phyloP scores from a whole-genome alignment of 2,113 vertebrate genomes.

The Elephas maximus region DNA sequence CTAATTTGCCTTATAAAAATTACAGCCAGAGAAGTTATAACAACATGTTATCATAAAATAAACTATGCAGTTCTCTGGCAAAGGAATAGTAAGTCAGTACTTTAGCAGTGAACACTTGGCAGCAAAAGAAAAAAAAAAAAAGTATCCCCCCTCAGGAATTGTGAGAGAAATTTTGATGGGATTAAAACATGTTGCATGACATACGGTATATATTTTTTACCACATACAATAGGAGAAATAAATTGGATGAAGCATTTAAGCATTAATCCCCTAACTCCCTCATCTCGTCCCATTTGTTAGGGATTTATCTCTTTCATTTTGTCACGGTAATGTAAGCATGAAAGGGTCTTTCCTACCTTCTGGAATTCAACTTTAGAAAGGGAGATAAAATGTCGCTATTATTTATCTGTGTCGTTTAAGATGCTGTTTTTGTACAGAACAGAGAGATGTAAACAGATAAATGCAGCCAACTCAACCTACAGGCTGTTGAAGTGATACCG shows the following conservation, averaged over 20 bases:
- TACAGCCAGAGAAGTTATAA: conserved; percentile 56
- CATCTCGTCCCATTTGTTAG: not conserved
- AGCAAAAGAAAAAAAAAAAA: conserved; percentile 12
- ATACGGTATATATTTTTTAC: conserved; percentile 80
- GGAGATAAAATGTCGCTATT: conserved; percentile 78
- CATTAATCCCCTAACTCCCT: conserved; percentile 77
- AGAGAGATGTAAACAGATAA: conserved; percentile 71
- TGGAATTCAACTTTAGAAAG: conserved; percentile 76
- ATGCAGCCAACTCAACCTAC: conserved; percentile 25
- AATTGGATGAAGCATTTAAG: conserved; percentile 68
- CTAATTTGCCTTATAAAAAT: conserved; percentile 80
- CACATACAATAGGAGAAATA: conserved; percentile 77
- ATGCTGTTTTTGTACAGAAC: conserved; percentile 66
- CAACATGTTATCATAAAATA: conserved; percentile 74
- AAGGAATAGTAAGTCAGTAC: conserved; percentile 62
- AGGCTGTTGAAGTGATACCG: conserved; percentile 19
- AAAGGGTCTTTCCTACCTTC: conserved; percentile 78
- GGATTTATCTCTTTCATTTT: conserved; percentile 74
- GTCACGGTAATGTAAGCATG: conserved; percentile 77
- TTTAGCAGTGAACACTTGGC: conserved; percentile 48
- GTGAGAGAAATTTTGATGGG: conserved; percentile 68
- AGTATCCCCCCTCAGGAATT: conserved; percentile 49
- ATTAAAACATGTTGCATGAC: conserved; percentile 74
- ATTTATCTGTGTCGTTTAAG: conserved; percentile 76
- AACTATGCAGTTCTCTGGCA: conserved; percentile 51